These are phyloP conservation scores for Apostichopus californicus DNA, from an alignment of 35 echinoderm and acorn worm species.

Conservation along the genomic window DNA sequence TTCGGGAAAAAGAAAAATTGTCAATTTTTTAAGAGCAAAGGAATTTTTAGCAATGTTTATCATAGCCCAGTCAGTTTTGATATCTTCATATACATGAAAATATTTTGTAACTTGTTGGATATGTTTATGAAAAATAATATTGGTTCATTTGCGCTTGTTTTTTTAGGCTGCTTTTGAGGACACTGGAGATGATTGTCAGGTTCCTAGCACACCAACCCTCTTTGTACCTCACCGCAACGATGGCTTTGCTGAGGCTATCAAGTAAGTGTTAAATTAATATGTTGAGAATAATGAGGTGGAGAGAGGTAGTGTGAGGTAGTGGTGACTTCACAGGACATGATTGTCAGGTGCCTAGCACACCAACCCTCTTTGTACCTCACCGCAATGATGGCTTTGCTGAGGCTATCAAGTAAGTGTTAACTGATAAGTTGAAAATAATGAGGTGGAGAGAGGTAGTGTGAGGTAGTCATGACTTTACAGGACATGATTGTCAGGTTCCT, in stretches of 20 bases:
- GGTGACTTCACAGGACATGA: conserved; percentile 61
- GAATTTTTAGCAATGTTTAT: no score
- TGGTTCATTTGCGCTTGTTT: background rate
- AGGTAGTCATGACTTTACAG: background rate
- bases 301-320: background rate
- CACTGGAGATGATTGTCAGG: conserved; percentile 86
- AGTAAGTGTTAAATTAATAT: conserved; percentile 59
- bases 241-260: conserved; percentile 97
- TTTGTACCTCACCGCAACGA: conserved; percentile 90
- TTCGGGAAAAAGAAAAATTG: no score
- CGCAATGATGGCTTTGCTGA: conserved; percentile 93
- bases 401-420: conserved; percentile 84
- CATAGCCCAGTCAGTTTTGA: no score
- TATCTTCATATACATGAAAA: no score
- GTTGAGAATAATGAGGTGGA: no score
- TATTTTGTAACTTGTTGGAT: no score
- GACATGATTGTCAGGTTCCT: conserved; percentile 87
- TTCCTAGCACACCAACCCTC: conserved; percentile 94
- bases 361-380: conserved; percentile 91
- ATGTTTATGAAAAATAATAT: no score
- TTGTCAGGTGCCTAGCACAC: conserved; percentile 90
- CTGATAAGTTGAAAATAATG: no score
- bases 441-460: no score
- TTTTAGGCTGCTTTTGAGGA: conserved; percentile 84
- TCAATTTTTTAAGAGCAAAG: no score